These are phyloP conservation scores for Meloidogyne exigua DNA, from an alignment of 1,140 invertebrate genomes.

Conservation along the genomic window DNA sequence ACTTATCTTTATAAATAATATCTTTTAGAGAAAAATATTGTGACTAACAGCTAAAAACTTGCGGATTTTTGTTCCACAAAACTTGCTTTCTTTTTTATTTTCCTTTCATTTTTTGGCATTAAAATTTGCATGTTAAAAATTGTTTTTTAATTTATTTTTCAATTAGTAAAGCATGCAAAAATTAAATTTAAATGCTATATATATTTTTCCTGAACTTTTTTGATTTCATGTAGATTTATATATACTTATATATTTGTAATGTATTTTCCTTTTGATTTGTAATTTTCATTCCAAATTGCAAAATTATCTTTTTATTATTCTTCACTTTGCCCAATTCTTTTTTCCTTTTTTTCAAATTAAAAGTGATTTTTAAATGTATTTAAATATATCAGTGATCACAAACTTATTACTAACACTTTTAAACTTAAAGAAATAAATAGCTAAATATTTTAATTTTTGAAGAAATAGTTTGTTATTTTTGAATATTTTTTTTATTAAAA, in stretches of 20 bases:
- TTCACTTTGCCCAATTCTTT: not conserved
- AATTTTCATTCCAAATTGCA: not conserved
- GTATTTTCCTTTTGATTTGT: not conserved
- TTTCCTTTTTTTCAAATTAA: not conserved
- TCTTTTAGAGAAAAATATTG: no score
- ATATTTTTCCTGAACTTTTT: not conserved
- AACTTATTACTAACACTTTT: not conserved
- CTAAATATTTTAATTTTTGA: not conserved
- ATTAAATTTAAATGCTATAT: no score
- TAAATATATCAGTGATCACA: not conserved
- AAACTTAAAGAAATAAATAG: not conserved
- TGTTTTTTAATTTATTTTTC: no score
- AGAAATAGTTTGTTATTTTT: not conserved
- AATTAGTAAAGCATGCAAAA: no score
- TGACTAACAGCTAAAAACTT: no score
- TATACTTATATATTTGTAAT: not conserved
- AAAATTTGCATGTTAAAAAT: no score
- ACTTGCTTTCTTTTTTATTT: no score
- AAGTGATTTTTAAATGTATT: constrained; percentile 2
- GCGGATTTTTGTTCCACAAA: no score
- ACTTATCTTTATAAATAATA: no score
- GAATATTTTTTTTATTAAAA: no score
- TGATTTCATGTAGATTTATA: not conserved
- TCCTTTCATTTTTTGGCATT: no score
- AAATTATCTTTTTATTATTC: not conserved